Conservation (phyloP, 2,797 vertebrate species). For the Perodicticus potto region DNA sequence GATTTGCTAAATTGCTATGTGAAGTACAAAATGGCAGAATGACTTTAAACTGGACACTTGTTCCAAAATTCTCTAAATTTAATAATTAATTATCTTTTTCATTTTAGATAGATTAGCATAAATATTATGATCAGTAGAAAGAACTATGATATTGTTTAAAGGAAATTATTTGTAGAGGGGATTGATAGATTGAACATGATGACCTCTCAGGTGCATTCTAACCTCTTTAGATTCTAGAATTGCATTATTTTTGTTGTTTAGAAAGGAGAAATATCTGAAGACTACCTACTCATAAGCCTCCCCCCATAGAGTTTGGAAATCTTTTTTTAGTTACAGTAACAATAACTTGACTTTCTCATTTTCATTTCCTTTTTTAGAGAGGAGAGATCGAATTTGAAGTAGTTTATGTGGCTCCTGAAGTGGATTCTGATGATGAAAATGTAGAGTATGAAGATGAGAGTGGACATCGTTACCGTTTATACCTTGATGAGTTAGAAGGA, state of each 20-base stretch:
- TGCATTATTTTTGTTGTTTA: slow-evolving; percentile 26
- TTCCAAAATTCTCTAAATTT: slow-evolving; percentile 27
- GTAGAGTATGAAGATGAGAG: slow-evolving; percentile 99
- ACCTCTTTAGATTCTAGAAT: not conserved
- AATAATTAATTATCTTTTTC: slow-evolving; percentile 36
- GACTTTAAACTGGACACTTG: slow-evolving; percentile 9
- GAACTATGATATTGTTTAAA: slow-evolving; percentile 1
- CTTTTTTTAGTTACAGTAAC: not conserved
- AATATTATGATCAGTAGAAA: slow-evolving; percentile 7
- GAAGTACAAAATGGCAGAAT: slow-evolving; percentile 47
- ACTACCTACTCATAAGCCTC: not conserved
- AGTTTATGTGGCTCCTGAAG: slow-evolving; percentile 98
- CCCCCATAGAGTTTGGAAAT: not conserved
- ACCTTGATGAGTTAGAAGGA: slow-evolving; percentile 97
- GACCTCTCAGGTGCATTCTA: not conserved
- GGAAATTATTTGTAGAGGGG: not conserved
- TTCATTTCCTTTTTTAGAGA: slow-evolving; percentile 88
- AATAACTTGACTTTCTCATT: not conserved
- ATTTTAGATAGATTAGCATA: slow-evolving; percentile 28
- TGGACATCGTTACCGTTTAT: slow-evolving; percentile 97
- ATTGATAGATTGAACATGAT: not conserved
- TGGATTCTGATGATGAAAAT: slow-evolving; percentile 99
- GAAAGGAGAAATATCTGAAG: not conserved
- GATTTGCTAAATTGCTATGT: slow-evolving; percentile 39
- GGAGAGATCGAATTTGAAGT: slow-evolving; percentile 99